These are phyloP conservation scores for Ciona savignyi DNA, from an alignment of 23 tunicate genomes.

Conservation along the genomic window DNA sequence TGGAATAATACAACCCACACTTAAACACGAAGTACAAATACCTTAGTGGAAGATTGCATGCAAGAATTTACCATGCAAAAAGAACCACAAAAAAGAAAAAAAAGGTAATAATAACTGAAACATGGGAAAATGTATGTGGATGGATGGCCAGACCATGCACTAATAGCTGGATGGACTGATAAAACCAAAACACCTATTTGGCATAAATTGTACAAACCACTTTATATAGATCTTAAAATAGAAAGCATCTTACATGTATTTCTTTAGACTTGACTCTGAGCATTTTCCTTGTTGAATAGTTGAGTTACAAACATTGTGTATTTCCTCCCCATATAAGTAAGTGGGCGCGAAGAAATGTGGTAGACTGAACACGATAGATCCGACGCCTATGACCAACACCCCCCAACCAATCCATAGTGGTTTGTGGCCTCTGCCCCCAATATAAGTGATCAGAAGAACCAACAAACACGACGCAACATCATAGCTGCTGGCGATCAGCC, in stretches of 20 bases:
- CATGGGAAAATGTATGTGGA: too few species aligned
- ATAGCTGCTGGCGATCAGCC: constrained; percentile 63
- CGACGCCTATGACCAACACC: constrained; percentile 63
- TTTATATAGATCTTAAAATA: background rate
- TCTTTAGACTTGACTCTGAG: constrained; percentile 27
- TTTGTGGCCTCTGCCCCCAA: constrained; percentile 78
- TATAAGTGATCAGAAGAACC: constrained; percentile 49
- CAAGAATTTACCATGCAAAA: too few species aligned
- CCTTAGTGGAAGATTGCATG: too few species aligned
- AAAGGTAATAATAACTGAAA: too few species aligned
- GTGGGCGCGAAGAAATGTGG: constrained; percentile 82
- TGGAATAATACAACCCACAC: constrained; percentile 21
- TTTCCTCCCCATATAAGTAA: constrained; percentile 31
- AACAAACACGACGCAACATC: constrained; percentile 50
- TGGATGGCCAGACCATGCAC: too few species aligned
- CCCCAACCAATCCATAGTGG: constrained; percentile 94
- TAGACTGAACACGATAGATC: constrained; percentile 49
- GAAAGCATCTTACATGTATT: constrained; percentile 49
- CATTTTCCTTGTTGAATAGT: constrained; percentile 25
- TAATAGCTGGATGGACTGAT: background rate
- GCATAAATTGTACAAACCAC: background rate
- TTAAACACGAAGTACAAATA: too few species aligned
- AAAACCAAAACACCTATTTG: background rate
- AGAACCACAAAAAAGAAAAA: too few species aligned
- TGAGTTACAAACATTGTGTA: constrained; percentile 30